Evolutionary conservation across 2,888 invertebrate genomes (phyloP).

Genomic region (Phengaris alcon): DNA sequence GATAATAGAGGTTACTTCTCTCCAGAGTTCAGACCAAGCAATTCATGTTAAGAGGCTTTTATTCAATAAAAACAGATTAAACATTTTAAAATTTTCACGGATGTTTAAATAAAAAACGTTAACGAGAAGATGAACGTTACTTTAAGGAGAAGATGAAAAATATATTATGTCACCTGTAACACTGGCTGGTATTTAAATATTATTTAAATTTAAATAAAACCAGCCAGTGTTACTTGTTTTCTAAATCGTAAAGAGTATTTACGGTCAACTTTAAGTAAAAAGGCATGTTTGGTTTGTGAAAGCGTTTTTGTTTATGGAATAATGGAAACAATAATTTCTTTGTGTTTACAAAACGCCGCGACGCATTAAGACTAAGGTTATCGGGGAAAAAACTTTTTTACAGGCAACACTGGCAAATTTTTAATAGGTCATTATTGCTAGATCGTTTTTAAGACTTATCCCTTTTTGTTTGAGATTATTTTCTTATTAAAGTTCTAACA

Average conservation of each 20-base stretch:
- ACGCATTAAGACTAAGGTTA: not conserved
- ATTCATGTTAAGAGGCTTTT: slow-evolving; percentile 12
- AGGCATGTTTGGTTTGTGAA: not conserved
- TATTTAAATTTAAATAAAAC: not conserved
- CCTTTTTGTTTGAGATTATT: too few relatives aligned
- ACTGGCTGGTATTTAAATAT: too few relatives aligned
- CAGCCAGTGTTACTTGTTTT: too few relatives aligned
- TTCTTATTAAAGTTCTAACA: too few relatives aligned
- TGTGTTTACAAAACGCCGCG: not conserved
- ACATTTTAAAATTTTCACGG: too few relatives aligned
- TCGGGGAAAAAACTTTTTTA: not conserved
- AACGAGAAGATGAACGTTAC: not conserved
- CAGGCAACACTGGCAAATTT: not conserved
- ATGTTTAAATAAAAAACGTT: not conserved
- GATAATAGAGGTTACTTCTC: not conserved
- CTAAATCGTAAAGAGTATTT: not conserved
- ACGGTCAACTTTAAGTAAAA: not conserved
- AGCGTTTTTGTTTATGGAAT: not conserved
- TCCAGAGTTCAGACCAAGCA: not conserved
- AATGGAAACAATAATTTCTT: not conserved
- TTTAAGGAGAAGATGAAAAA: too few relatives aligned
- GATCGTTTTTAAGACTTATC: too few relatives aligned
- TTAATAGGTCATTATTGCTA: not conserved
- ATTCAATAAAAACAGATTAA: not conserved
- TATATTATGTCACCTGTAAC: too few relatives aligned